phyloP scores from a whole-genome alignment of 2,888 invertebrate species.

The Drosophila infuscata region DNA sequence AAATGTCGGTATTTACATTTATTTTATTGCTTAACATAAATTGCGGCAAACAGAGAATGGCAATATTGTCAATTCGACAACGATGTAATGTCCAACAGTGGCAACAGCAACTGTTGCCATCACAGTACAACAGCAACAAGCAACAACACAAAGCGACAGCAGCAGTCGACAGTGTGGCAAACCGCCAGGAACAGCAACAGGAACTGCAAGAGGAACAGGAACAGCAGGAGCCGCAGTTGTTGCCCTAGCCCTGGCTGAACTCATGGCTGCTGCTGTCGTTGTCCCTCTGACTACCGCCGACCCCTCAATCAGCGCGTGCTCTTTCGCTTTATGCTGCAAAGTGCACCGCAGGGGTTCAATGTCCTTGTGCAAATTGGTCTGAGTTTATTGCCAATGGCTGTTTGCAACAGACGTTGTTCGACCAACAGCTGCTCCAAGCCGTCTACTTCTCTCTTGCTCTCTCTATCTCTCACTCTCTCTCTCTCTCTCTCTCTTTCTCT shows the following conservation, averaged over 20 bases:
- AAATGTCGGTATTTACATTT: conserved; percentile 51
- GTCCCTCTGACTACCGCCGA: conserved; percentile 1
- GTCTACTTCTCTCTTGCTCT: conserved; percentile 2
- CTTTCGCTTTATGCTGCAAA: conserved; percentile 64
- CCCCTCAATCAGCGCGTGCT: conserved; percentile 29
- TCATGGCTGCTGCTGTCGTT: conserved; percentile 28
- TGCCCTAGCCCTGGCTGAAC: conserved; percentile 27
- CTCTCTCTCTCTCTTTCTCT: neutral
- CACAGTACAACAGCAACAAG: conserved; percentile 27
- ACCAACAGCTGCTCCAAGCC: conserved; percentile 47
- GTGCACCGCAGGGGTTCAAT: conserved; percentile 80
- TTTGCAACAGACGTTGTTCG: conserved; percentile 53
- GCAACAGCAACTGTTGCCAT: conserved; percentile 68
- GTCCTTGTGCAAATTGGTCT: conserved; percentile 80
- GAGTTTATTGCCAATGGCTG: conserved; percentile 75
- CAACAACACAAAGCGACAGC: conserved; percentile 22
- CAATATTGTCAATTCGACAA: conserved; percentile 68
- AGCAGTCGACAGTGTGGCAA: conserved; percentile 59
- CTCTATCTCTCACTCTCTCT: neutral
- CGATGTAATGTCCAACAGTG: conserved; percentile 32
- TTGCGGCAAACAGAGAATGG: conserved; percentile 59
- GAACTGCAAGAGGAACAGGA: conserved; percentile 7
- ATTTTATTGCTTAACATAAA: conserved; percentile 75
- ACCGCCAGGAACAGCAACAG: conserved; percentile 58
- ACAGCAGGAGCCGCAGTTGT: conserved; percentile 22